A percentile compares a stretch with the other conserved stretches of the same genome.
Evolutionary conservation across 2,797 vertebrate genomes (phyloP).

Genomic region (Kryptopterus vitreolus): DNA sequence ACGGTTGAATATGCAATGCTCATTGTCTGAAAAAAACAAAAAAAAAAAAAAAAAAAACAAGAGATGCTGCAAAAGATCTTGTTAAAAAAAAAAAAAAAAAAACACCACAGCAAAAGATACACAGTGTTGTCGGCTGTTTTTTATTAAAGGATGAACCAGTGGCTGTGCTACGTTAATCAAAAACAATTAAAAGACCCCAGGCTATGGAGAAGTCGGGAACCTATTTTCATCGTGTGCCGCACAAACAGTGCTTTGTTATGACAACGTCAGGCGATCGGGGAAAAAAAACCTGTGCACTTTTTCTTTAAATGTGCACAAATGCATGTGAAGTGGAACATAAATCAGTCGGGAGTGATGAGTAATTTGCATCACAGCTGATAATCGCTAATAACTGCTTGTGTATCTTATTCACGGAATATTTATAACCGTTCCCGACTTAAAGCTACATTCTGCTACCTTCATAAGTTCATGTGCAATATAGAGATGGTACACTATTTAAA

Average conservation of each 20-base stretch:
- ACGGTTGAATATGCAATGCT: slow-evolving; percentile 30
- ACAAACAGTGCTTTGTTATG: not conserved
- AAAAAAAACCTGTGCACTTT: not conserved
- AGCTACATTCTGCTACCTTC: slow-evolving; percentile 7
- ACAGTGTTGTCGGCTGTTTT: not conserved
- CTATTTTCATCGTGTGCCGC: not conserved
- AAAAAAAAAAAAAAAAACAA: not conserved
- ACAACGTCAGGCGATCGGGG: not conserved
- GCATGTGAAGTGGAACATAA: not conserved
- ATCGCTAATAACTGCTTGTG: not conserved
- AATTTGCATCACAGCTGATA: slow-evolving; percentile 7
- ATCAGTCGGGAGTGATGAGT: not conserved
- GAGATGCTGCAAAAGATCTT: too few species aligned
- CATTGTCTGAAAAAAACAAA: not conserved
- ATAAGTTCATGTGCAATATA: too few species aligned
- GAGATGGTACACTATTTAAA: too few species aligned
- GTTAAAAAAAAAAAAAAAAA: not conserved
- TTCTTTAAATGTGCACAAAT: not conserved
- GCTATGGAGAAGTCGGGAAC: not conserved
- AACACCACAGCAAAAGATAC: too few species aligned
- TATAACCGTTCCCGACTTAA: not conserved
- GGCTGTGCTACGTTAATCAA: not conserved
- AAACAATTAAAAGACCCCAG: slow-evolving; percentile 3
- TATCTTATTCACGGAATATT: not conserved
- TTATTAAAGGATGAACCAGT: not conserved